Conservation (phyloP, 2,888 invertebrate species). For the Auanema sp. region DNA sequence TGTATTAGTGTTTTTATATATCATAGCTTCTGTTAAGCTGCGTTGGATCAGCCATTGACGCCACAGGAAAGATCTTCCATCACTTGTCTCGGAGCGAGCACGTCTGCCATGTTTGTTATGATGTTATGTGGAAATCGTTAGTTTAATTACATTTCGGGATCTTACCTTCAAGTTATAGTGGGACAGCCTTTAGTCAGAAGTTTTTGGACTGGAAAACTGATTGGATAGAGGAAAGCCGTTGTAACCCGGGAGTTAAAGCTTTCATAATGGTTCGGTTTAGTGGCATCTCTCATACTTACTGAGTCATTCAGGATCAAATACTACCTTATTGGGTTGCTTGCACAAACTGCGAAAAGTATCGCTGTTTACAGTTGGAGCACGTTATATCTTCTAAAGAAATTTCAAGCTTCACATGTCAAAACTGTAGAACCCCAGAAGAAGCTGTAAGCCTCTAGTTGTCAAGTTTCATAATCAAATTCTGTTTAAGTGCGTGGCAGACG, state of each 20-base stretch:
- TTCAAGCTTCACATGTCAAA: conserved; percentile 22
- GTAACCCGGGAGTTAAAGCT: conserved; percentile 20
- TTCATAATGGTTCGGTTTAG: conserved; percentile 16
- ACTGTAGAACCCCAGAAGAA: conserved; percentile 29
- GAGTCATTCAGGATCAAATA: conserved; percentile 34
- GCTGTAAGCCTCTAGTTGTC: conserved; percentile 20
- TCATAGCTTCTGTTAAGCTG: conserved; percentile 22
- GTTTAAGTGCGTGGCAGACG: conserved; percentile 10
- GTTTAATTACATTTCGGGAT: conserved; percentile 16
- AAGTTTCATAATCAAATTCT: not conserved
- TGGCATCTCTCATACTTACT: not conserved
- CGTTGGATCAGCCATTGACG: conserved; percentile 11
- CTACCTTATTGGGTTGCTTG: conserved; percentile 53
- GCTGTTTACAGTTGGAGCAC: conserved; percentile 20
- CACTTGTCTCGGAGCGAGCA: conserved; percentile 47
- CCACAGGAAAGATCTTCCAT: conserved; percentile 29
- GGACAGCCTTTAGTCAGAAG: not conserved
- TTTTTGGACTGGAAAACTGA: conserved; percentile 19
- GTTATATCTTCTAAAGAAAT: conserved; percentile 17
- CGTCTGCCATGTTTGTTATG: conserved; percentile 43
- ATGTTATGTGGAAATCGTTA: conserved; percentile 38
- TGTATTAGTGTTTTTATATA: too few species aligned
- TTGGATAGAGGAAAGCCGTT: conserved; percentile 21
- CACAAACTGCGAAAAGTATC: conserved; percentile 34
- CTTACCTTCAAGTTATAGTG: conserved; percentile 10